Conservation (phyloP, 1,140 invertebrate genomes). For the Gryon sp. region DNA sequence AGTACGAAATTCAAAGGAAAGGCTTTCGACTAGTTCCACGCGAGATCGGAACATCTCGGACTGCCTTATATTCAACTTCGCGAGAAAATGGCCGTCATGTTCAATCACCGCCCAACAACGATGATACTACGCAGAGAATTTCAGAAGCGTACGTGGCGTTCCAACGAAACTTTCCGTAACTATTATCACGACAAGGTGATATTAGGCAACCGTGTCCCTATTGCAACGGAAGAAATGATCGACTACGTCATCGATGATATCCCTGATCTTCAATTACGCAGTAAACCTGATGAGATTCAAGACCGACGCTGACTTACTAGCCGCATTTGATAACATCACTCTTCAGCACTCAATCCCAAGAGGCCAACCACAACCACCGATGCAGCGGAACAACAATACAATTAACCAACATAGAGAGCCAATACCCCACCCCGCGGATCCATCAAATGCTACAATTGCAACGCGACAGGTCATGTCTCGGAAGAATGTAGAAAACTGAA, state of each 20-base stretch:
- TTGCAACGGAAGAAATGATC: no score
- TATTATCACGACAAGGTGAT: no score
- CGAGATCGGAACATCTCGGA: not conserved
- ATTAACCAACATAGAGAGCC: not conserved
- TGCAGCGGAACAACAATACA: not conserved
- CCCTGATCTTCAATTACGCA: no score
- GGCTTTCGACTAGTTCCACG: not conserved
- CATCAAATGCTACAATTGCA: slow-evolving; percentile 3
- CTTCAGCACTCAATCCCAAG: not conserved
- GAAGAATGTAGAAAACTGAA: not conserved
- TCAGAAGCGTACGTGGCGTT: no score
- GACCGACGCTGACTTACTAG: no score
- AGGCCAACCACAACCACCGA: no score
- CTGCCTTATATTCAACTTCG: not conserved
- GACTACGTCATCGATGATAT: no score
- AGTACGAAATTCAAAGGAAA: not conserved
- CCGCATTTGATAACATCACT: not conserved
- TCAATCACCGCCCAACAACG: not conserved
- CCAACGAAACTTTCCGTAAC: no score
- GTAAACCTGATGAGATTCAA: no score
- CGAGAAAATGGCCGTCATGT: not conserved
- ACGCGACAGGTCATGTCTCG: not conserved
- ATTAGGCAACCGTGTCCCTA: no score
- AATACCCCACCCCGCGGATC: not conserved
- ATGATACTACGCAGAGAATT: not conserved